Evolutionary conservation across 2,797 vertebrate species (phyloP), one percentile per base, ranked within the genome.

Genomic region (Uromys caudimaculatus): DNA sequence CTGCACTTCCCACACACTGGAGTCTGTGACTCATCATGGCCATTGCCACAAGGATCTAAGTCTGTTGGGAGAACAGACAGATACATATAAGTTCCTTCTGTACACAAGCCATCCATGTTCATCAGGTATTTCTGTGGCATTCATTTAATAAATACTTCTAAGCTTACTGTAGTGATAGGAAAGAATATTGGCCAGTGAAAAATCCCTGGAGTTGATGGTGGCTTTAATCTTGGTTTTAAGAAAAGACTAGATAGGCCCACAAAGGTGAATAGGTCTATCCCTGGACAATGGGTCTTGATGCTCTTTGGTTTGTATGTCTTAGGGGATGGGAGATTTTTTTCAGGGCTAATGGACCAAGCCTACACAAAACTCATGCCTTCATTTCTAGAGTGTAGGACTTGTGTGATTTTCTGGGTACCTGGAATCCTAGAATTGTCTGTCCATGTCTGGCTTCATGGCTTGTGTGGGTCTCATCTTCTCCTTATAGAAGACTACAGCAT

Each of bases 211-310:
- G 54, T 27, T 47, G 6, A 50, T 41, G 67, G 88, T 62, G 5
- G 81, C 50, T 93, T 92, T 89, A 83, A 89, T 21, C 14, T 90
- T 79, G 90, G 21, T 88, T 95, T 93, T 93, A 76, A 91, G 92
- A 85, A 77, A 82, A 60, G 44, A 94, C 17, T 47, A 83, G 7
- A 52, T 54, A 58, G 69, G 38, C n/a, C 41, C 81, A 81, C 14
- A 41, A 73, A 81, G 54, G 10, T 50, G n/a, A 90, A 47, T 60
- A 58, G 23, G 23, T 21, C n/a, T 50, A 27, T 64, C 75, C 21
- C 79, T 60, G 79, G 76, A 23, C 27, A 56, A 0, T 44, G 41
- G 50, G 32, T 7, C 41, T 17, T 83, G 38, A 2, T 27, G n/a
- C 19, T 87, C 29, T 19, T 35, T n/a, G 2, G 19, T 83, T 27